These are phyloP conservation scores for Ceriagrion tenellum DNA, from an alignment of 2,888 invertebrate species.

Conservation along the genomic window DNA sequence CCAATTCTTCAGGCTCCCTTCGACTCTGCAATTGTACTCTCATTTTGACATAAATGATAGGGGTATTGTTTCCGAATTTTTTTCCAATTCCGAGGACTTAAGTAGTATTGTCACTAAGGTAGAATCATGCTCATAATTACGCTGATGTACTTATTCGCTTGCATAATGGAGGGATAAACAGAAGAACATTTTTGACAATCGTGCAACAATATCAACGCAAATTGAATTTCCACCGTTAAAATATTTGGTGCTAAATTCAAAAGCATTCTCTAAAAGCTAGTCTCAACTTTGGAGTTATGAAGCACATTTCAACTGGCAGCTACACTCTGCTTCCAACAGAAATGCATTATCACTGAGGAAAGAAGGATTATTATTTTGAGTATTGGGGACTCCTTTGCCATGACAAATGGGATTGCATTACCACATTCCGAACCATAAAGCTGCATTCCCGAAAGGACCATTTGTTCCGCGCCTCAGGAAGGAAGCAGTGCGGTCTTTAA, in stretches of 20 bases:
- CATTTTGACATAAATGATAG: no score
- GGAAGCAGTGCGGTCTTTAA: background rate
- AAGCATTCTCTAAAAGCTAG: background rate
- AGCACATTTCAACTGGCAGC: background rate
- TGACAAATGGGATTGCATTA: constrained; percentile 26
- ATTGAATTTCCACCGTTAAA: background rate
- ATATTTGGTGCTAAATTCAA: background rate
- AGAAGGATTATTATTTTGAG: background rate
- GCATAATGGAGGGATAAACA: background rate
- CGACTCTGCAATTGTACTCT: no score
- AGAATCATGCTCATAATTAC: no score
- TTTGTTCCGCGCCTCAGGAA: background rate
- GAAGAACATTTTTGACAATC: no score
- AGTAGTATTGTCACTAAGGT: no score
- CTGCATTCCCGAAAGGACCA: constrained; percentile 5
- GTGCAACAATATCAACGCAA: background rate
- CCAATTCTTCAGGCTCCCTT: no score
- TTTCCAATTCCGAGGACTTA: no score
- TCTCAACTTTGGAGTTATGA: background rate
- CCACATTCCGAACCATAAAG: constrained; percentile 28
- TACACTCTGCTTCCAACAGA: background rate
- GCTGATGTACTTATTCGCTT: no score
- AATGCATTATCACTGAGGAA: background rate
- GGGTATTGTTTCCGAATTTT: no score
- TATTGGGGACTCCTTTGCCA: constrained; percentile 4